Evolutionary conservation across 2,797 vertebrate species (phyloP).

Genomic region (Tiaroga cobitis): DNA sequence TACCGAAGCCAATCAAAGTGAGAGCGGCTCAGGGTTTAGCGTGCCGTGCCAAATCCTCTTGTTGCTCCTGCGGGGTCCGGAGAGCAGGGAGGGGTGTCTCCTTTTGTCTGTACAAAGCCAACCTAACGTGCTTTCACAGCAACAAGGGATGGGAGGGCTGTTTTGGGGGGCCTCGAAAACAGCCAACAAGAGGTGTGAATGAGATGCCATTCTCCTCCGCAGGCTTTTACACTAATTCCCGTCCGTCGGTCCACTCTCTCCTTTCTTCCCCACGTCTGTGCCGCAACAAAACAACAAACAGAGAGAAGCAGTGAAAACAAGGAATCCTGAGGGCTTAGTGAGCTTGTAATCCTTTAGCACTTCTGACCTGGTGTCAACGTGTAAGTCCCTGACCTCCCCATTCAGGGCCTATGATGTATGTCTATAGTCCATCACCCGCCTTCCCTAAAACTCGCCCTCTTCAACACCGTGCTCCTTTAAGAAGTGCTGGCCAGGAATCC

Average conservation of each 20-base stretch:
- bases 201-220: constrained; percentile 81
- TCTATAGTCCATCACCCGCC: constrained; percentile 70
- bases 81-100: constrained; percentile 80
- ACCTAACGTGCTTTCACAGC: constrained; percentile 82
- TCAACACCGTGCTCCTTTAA: constrained; percentile 76
- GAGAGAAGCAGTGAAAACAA: constrained; percentile 81
- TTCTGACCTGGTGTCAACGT: constrained; percentile 83
- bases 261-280: constrained; percentile 79
- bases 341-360: constrained; percentile 84
- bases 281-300: constrained; percentile 83
- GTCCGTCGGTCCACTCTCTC: constrained; percentile 67
- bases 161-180: constrained; percentile 75
- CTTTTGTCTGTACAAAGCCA: constrained; percentile 81
- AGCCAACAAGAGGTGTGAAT: constrained; percentile 85
- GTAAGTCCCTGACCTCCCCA: constrained; percentile 77
- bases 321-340: constrained; percentile 79
- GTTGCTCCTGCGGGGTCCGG: constrained; percentile 79
- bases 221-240: constrained; percentile 84
- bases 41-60: constrained; percentile 80
- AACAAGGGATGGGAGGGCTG: constrained; percentile 81
- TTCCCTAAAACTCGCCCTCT: constrained; percentile 63
- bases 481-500: constrained; percentile 79
- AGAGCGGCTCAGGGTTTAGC: constrained; percentile 70
- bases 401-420: constrained; percentile 76
- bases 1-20: constrained; percentile 79